Conservation (phyloP, 2,113 vertebrate species). For the Podilymbus podiceps region DNA sequence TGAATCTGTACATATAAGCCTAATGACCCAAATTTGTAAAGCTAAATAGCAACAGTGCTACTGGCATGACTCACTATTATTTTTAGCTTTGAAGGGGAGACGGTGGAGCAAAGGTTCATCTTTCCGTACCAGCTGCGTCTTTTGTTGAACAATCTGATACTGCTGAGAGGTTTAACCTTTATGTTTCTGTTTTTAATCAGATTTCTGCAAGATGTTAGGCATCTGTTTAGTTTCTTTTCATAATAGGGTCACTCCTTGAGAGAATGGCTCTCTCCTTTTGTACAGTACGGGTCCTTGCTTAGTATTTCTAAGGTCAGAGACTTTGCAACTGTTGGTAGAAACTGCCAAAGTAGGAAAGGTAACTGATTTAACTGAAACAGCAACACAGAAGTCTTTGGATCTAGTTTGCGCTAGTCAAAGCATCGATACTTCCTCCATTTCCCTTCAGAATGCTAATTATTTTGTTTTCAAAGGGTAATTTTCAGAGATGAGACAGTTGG, state of each 20-base stretch:
- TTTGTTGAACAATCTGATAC: neutral
- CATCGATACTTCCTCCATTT: neutral
- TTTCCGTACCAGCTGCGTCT: neutral
- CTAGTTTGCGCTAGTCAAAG: neutral
- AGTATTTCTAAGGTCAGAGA: neutral
- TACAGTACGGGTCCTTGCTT: neutral
- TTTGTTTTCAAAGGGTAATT: neutral
- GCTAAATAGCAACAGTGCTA: neutral
- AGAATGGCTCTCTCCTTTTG: neutral
- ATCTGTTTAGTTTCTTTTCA: neutral
- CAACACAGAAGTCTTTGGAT: neutral
- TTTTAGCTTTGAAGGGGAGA: slow-evolving; percentile 38
- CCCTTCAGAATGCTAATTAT: neutral
- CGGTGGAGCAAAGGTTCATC: slow-evolving; percentile 3
- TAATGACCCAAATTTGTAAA: slow-evolving; percentile 6
- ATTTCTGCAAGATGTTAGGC: neutral
- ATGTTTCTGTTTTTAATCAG: neutral
- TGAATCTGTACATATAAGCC: neutral
- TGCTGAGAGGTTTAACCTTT: neutral
- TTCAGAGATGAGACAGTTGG: neutral
- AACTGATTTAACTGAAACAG: neutral
- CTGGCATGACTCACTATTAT: slow-evolving; percentile 18
- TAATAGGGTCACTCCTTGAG: neutral
- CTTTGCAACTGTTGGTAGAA: neutral
- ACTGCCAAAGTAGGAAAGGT: neutral